Evolutionary conservation across 1,140 invertebrate species (phyloP).

Genomic region (Pseudomyrmex concolor): DNA sequence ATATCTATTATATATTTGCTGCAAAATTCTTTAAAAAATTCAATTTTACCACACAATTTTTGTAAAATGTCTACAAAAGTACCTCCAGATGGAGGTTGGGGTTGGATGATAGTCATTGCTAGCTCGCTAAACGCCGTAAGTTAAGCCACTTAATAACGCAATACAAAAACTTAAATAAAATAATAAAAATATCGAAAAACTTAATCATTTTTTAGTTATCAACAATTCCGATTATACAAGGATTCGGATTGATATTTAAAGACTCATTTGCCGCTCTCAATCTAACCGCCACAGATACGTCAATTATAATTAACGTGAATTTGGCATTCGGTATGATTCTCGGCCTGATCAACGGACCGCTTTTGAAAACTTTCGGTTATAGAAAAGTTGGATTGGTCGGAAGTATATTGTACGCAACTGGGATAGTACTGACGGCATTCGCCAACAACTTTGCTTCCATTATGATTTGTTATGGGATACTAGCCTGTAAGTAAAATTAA

Average conservation of each 20-base stretch:
- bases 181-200: background rate
- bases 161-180: background rate
- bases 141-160: slow-evolving; percentile 60
- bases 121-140: slow-evolving; percentile 87
- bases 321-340: slow-evolving; percentile 86
- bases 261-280: slow-evolving; percentile 87
- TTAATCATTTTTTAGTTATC: slow-evolving; percentile 82
- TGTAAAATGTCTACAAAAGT: slow-evolving; percentile 41
- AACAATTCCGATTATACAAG: slow-evolving; percentile 84
- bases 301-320: slow-evolving; percentile 86
- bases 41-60: background rate
- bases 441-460: slow-evolving; percentile 36
- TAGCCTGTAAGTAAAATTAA: slow-evolving; percentile 60
- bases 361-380: slow-evolving; percentile 84
- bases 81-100: slow-evolving; percentile 88
- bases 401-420: slow-evolving; percentile 22
- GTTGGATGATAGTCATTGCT: slow-evolving; percentile 87
- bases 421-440: slow-evolving; percentile 59
- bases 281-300: slow-evolving; percentile 83
- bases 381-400: slow-evolving; percentile 85
- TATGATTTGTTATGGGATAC: slow-evolving; percentile 57
- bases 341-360: slow-evolving; percentile 85
- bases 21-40: background rate
- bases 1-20: too few relatives aligned
- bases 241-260: slow-evolving; percentile 88